A percentile compares a stretch with the other conserved stretches of the same genome.
These are phyloP conservation scores for Passer domesticus DNA, from an alignment of 2,113 vertebrate genomes.

Conservation along the genomic window DNA sequence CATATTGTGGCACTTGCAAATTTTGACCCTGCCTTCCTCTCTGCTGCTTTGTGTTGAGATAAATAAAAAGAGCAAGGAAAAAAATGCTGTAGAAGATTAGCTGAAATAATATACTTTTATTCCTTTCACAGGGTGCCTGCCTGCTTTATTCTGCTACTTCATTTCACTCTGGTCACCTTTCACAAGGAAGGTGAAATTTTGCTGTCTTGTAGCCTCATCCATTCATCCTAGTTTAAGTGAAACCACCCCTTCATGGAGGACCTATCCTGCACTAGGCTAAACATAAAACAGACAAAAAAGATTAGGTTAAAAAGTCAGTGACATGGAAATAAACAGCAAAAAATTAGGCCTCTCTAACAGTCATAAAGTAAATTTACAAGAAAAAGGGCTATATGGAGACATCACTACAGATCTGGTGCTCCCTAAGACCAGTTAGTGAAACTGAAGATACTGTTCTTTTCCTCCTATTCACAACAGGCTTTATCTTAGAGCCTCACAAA, in stretches of 20 bases:
- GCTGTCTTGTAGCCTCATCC: not conserved
- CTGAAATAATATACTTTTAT: not conserved
- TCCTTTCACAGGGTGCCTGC: not conserved
- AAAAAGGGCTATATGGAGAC: not conserved
- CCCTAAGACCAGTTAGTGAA: not conserved
- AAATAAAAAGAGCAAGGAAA: not conserved
- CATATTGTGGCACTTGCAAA: not conserved
- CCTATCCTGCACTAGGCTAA: not conserved
- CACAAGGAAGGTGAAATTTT: not conserved
- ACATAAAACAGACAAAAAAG: not conserved
- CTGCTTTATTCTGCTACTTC: not conserved
- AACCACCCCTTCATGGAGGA: not conserved
- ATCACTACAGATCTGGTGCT: not conserved
- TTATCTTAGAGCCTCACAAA: not conserved
- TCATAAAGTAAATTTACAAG: not conserved
- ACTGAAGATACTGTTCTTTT: not conserved
- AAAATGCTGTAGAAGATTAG: not conserved
- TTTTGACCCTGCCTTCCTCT: not conserved
- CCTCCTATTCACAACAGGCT: not conserved
- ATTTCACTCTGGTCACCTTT: not conserved
- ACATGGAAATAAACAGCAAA: not conserved
- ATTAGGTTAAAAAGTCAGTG: not conserved
- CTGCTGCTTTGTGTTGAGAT: not conserved
- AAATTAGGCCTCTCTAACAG: not conserved
- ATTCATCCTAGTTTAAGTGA: not conserved